Percentiles rank a stretch among this genome's conserved stretches.
Evolutionary conservation across 92 coral and sea anemone genomes (phyloP).

Genomic region (Palythoa grandis): DNA sequence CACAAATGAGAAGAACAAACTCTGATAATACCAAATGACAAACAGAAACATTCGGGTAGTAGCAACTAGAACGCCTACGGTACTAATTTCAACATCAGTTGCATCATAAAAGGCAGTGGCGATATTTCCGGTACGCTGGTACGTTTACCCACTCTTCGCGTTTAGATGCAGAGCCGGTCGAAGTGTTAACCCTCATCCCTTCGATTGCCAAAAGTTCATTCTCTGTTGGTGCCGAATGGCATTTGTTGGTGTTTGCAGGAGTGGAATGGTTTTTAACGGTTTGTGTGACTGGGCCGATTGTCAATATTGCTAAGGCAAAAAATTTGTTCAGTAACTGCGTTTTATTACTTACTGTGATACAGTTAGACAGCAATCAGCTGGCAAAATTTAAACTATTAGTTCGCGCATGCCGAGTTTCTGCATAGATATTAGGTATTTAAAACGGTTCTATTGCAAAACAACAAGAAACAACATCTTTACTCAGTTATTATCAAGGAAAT

Average conservation of each 20-base stretch:
- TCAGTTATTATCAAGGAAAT: not conserved
- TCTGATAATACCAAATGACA: not conserved
- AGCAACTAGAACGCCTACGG: not conserved
- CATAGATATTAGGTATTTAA: too few species aligned
- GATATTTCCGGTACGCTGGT: constrained; percentile 27
- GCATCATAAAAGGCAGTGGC: not conserved
- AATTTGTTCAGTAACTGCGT: not conserved
- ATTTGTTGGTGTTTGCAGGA: constrained; percentile 21
- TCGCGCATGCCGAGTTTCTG: too few species aligned
- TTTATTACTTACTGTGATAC: too few species aligned
- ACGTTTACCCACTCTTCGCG: constrained; percentile 1
- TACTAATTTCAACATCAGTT: not conserved
- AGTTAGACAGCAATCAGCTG: too few species aligned
- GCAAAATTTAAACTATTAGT: too few species aligned
- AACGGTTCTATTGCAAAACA: too few species aligned
- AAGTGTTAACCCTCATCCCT: constrained; percentile 10
- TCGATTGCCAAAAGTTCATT: constrained; percentile 7
- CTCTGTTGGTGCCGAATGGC: constrained; percentile 39
- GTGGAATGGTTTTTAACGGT: constrained; percentile 24
- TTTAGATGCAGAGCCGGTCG: constrained; percentile 3
- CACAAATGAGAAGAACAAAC: not conserved
- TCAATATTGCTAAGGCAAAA: not conserved
- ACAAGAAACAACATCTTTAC: too few species aligned
- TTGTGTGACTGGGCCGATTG: constrained; percentile 24
- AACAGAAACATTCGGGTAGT: not conserved